Evolutionary conservation across 1,140 invertebrate species (phyloP).

Genomic region (Bombus confusus): DNA sequence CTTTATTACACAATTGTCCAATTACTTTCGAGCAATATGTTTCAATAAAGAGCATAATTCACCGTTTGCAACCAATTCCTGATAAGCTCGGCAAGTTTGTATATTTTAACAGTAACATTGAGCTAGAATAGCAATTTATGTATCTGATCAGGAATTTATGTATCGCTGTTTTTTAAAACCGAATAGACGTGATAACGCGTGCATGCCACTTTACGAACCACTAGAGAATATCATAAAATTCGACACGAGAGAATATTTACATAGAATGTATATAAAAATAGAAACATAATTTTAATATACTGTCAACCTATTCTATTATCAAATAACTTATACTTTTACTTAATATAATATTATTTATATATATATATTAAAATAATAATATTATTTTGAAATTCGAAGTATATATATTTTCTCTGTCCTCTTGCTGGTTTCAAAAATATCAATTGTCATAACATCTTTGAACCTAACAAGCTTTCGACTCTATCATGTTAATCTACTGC

Average conservation of each 20-base stretch:
- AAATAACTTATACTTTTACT: too few species aligned
- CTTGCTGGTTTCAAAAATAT: background rate
- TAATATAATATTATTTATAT: too few species aligned
- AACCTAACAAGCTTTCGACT: background rate
- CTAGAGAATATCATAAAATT: background rate
- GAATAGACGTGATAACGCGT: background rate
- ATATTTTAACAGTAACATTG: slow-evolving; percentile 5
- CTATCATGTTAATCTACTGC: background rate
- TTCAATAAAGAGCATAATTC: background rate
- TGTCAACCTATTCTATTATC: background rate
- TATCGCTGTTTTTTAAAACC: background rate
- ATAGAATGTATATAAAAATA: background rate
- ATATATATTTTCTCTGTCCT: background rate
- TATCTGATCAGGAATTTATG: slow-evolving; percentile 1
- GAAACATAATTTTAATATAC: background rate
- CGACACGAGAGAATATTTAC: background rate
- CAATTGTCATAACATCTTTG: background rate
- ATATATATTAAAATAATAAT: too few species aligned
- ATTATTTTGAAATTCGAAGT: too few species aligned
- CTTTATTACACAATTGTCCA: background rate
- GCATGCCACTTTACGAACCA: background rate
- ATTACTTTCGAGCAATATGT: background rate
- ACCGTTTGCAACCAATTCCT: background rate
- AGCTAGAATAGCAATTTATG: slow-evolving; percentile 1
- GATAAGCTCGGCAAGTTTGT: slow-evolving; percentile 1